These are phyloP conservation scores for Festucalex cinctus DNA, from an alignment of 2,113 vertebrate species.

Conservation along the genomic window DNA sequence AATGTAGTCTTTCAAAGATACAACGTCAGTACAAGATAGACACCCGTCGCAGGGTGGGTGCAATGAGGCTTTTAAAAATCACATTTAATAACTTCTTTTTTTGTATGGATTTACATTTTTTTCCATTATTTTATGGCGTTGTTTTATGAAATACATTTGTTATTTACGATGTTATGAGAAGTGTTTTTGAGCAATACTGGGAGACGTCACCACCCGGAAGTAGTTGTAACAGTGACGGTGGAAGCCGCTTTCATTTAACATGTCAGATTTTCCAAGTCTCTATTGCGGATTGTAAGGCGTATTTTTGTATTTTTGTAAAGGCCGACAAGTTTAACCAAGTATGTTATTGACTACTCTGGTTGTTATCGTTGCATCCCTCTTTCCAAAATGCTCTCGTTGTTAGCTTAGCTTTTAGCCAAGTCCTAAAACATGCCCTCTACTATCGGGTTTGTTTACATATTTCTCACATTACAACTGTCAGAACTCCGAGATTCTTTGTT, in stretches of 20 bases:
- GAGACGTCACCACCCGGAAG: conserved; percentile 30
- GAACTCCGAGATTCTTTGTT: background rate
- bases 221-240: background rate
- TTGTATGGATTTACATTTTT: background rate
- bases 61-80: background rate
- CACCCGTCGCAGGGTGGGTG: background rate
- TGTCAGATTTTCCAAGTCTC: background rate
- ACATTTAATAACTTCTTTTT: background rate
- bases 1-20: conserved; percentile 2
- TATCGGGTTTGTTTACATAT: background rate
- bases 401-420: conserved; percentile 34
- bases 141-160: too few species aligned
- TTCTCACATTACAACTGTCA: background rate
- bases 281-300: background rate
- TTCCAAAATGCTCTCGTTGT: conserved; percentile 9
- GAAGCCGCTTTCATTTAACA: background rate
- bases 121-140: background rate
- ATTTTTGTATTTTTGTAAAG: conserved; percentile 16
- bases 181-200: background rate
- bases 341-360: background rate
- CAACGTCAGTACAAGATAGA: conserved; percentile 1
- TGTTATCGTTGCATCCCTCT: background rate
- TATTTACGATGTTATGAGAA: too few species aligned
- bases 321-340: conserved; percentile 17
- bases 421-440: conserved; percentile 29